Base-by-base conservation (phyloP, 2,888 invertebrate genomes). In the Lithophane leautieri region DNA sequence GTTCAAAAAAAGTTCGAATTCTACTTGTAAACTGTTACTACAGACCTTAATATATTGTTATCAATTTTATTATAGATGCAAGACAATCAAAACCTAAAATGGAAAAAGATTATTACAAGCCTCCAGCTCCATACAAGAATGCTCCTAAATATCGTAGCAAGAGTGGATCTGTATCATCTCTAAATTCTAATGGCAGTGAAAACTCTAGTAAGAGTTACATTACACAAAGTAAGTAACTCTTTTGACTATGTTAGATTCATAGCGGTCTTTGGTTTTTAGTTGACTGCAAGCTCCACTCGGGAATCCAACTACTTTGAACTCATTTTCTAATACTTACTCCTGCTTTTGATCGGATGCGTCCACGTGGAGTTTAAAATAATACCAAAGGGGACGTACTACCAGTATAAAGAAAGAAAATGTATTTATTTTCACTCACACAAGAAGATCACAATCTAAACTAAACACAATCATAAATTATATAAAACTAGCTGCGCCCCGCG, bases 91-190 rank as follows among this genome's bases (percentile, higher is more conserved):
- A 84, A 76, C 54, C 52, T 14, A 82, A 83, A 68, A 74, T 84
- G 44, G 80, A 85, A 25, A 89, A 88, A 76, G 88, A 89, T 4
- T n/a, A 42, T 0, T n/a, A 65, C 2, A 91, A 89, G 76, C 63
- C 79, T 12, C 88, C 90, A 16, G 79, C 88, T 8, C 90, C 93
- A 62, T 91, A 90, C 78, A 91, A 89, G 54, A 85, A 82, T 3
- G 92, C 88, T 12, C 96, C 96, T 0, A 92, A 91, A 70, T 96
- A 94, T 81, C 94, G 90, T 68, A 92, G 87, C 85, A 96, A 96
- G 86, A 93, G 92, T 83, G 93, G 91, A 6, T 96, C 96, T 0
- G 87, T 92, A 3, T 91, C 93, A 0, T 96, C 96, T 1, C 88
- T 95, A 9, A 95, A 94, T 82, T 95, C 95, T 0, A 78, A 82